These are phyloP conservation scores for Solenopsis invicta DNA, from an alignment of 1,140 invertebrate genomes.

Conservation along the genomic window DNA sequence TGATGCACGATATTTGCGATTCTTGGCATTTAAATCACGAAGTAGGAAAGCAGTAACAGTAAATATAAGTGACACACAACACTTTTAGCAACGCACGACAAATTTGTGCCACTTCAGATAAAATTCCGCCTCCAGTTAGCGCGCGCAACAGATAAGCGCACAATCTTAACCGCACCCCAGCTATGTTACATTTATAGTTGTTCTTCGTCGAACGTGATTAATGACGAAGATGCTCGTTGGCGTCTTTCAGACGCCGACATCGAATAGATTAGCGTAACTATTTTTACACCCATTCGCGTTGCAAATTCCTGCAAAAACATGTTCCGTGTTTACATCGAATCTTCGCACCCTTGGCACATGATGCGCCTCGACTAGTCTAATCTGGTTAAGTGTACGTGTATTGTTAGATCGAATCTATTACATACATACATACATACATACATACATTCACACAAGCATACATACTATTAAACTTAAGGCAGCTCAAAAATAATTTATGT, in stretches of 20 bases:
- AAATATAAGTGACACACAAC: slow-evolving; percentile 10
- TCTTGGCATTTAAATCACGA: not conserved
- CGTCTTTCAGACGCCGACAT: slow-evolving; percentile 28
- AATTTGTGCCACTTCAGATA: slow-evolving; percentile 27
- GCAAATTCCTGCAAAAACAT: slow-evolving; percentile 36
- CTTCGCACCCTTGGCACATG: slow-evolving; percentile 48
- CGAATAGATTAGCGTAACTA: slow-evolving; percentile 31
- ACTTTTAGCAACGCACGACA: not conserved
- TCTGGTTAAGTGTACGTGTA: slow-evolving; percentile 12
- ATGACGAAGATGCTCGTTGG: slow-evolving; percentile 10
- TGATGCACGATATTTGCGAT: not conserved
- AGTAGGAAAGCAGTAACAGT: not conserved
- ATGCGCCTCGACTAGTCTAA: slow-evolving; percentile 16
- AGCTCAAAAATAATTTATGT: not conserved
- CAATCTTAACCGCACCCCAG: not conserved
- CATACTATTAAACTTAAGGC: not conserved
- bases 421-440: not conserved
- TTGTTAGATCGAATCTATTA: slow-evolving; percentile 50
- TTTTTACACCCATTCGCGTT: slow-evolving; percentile 31
- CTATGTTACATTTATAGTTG: slow-evolving; percentile 36
- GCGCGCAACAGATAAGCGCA: not conserved
- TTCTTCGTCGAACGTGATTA: slow-evolving; percentile 28
- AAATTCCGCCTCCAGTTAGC: slow-evolving; percentile 20
- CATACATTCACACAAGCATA: too few species aligned
- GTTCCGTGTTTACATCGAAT: slow-evolving; percentile 52